A percentile compares a stretch with the other conserved stretches of the same genome.
phyloP scores from a whole-genome alignment of 2,888 invertebrate species.

The Agriopis marginaria region DNA sequence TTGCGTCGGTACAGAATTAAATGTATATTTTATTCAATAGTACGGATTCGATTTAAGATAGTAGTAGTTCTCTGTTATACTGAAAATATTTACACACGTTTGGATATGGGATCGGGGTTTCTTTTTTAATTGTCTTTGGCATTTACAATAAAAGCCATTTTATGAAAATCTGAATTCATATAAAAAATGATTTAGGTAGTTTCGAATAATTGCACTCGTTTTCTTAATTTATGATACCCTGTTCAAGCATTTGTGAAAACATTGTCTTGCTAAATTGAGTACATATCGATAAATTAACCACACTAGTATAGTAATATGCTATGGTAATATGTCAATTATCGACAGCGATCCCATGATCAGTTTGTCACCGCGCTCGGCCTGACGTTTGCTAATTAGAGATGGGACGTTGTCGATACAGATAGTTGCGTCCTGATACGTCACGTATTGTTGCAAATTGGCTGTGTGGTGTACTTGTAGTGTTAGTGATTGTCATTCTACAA shows the following conservation, averaged over 20 bases:
- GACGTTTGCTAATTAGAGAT: constrained; percentile 40
- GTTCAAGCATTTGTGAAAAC: neutral
- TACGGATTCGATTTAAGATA: constrained; percentile 31
- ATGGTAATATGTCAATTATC: constrained; percentile 19
- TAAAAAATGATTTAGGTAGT: neutral
- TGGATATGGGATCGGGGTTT: neutral
- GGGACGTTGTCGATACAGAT: constrained; percentile 26
- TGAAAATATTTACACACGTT: constrained; percentile 2
- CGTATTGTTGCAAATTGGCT: constrained; percentile 23
- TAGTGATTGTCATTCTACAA: neutral
- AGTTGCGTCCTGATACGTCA: constrained; percentile 22
- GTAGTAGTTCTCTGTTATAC: constrained; percentile 10
- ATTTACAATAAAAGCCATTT: neutral
- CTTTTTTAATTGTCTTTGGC: constrained; percentile 5
- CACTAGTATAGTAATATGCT: constrained; percentile 13
- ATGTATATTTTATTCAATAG: constrained; percentile 43
- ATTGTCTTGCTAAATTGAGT: neutral
- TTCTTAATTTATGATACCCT: neutral
- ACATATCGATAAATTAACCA: neutral
- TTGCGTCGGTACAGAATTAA: constrained; percentile 32
- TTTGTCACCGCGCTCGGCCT: constrained; percentile 10
- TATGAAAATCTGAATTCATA: neutral
- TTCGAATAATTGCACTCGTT: neutral
- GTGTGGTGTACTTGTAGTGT: neutral
- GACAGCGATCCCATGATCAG: constrained; percentile 18